Evolutionary conservation across 2,113 vertebrate genomes (phyloP), one percentile per base, ranked within the genome.

Genomic region (Promerops cafer): DNA sequence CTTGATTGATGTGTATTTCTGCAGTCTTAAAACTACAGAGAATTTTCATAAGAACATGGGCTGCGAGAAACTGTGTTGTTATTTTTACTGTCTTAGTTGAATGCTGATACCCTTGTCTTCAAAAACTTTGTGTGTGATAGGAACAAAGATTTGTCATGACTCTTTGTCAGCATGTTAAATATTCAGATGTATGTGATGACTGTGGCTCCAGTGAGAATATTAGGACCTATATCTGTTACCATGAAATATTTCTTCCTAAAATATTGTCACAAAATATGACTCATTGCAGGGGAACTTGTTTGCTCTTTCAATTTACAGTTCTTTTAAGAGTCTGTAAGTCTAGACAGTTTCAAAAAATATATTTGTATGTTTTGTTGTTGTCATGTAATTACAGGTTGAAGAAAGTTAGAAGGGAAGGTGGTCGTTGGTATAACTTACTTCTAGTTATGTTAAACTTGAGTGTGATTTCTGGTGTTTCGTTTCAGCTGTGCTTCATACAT

Each of bases 21-120:
- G 91, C 87, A 79, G 84, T 96, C 50, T 19, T 80, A 92, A 97
- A 97, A 97, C 89, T 94, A 83, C 74, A 69, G 92, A 96, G 96
- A 74, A 59, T 97, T 93, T 88, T 91, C 83, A 65, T 95, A 71
- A 96, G 87, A 94, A 40, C 60, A 85, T 65, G 93, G 69, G 10
- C 76, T 94, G 65, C 2, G 5, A 97, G 96, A 89, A 96, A 50
- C 69, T 49, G 30, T 92, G 74, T 78, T 96, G 61, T 95, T 96
- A 93, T 86, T 95, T 95, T 72, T 95, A 49, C 89, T 97, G 91
- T 84, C 92, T 72, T 70, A 71, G 57, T 87, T 72, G 88, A 83
- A 82, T 60, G 53, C 71, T 86, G 70, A 86, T 47, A 74, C 75
- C 74, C 84, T 76, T 30, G 30, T 94, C 89, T 95, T 96, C 59